Base-by-base conservation (phyloP, 2,797 vertebrate species). In the Smutsia gigantea region DNA sequence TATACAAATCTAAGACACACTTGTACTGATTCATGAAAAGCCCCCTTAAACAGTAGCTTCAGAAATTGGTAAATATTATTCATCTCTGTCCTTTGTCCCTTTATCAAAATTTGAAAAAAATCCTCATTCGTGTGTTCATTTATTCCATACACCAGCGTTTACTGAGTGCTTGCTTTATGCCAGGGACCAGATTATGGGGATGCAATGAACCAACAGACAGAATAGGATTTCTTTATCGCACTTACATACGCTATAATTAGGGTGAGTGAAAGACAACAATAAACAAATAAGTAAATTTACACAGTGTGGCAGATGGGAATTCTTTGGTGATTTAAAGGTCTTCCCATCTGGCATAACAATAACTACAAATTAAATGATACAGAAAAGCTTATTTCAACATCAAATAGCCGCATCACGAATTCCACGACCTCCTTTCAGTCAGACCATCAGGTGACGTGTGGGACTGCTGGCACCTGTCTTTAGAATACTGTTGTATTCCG, bases 311-410 rank as follows among this genome's bases (percentile, higher is more conserved):
- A 63, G 57, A 75, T 37, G 55, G 31, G 29, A 63, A 74, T 51
- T 94, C 53, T 87, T 92, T 68, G 69, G 78, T 91, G 37, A 87
- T 64, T 89, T 90, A 93, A 87, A 95, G 61, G 27, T 95, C 46
- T 86, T 86, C 55, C 31, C 64, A 53, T 77, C 17, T 90, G 64
- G 34, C 51, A 63, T 59, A 95, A 61, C 29, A 79, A 59, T 69
- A 69, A 90, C n/a, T 61, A 66, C 25, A 89, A 90, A 89, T 71
- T 37, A 59, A 83, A 75, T 31, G 1, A 55, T 21, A 55, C 31
- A 11, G 64, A 94, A 66, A 90, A 87, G 21, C 25, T 61, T 79
- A 82, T 90, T 64, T 94, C 63, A 69, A 57, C 37, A 87, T 87
- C 61, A 95, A 53, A 95, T 27, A 83, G 11, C 7, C 78, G 74